Base-by-base conservation (phyloP, 2,888 invertebrate genomes). In the Phyllotreta striolata region DNA sequence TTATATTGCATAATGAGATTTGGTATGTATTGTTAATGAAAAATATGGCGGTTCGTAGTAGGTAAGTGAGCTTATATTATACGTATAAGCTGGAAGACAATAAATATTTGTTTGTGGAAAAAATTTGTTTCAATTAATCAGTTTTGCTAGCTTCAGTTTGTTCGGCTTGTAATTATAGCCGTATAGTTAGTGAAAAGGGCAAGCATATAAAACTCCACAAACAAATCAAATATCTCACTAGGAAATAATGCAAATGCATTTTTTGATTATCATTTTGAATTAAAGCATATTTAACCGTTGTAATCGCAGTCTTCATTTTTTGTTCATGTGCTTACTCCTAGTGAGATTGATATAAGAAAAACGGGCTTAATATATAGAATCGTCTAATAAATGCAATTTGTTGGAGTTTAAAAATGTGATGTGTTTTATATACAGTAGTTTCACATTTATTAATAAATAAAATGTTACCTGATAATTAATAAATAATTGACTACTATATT, bases 401-500 rank as follows among this genome's bases (percentile, higher is more conserved):
- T 52, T 60, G 38, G 34, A 14, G 52, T 52, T 24, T 52, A 37
- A 47, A 44, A 63, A 59, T 63, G 59, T 59, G 58, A 55, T 63
- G 47, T 58, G 52, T 54, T 60, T 60, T 60, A 60, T 54, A 60
- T 51, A 58, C 49, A 55, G 55, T 59, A 51, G 52, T 10, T 39
- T 52, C 60, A 60, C 60, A 60, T 60, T 60, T 12, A 54, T 38
- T 60, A 51, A 14, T 34, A 44, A 51, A 46, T 37, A 58, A 52
- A 52, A 52, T 43, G 60, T 60, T 60, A 43, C 52, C 41, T 43
- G 34, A 59, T 40, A 52, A 52, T 49, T 52, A 44, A 44, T 52
- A 43, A 9, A 52, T 44, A 24, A 37, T 37, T 58, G 49, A 49
- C 51, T 62, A 41, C 34, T 58, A 64, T 51, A 68, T 63, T 55